Evolutionary conservation across 2,113 vertebrate genomes (phyloP).

Genomic region (Sialia sialis): DNA sequence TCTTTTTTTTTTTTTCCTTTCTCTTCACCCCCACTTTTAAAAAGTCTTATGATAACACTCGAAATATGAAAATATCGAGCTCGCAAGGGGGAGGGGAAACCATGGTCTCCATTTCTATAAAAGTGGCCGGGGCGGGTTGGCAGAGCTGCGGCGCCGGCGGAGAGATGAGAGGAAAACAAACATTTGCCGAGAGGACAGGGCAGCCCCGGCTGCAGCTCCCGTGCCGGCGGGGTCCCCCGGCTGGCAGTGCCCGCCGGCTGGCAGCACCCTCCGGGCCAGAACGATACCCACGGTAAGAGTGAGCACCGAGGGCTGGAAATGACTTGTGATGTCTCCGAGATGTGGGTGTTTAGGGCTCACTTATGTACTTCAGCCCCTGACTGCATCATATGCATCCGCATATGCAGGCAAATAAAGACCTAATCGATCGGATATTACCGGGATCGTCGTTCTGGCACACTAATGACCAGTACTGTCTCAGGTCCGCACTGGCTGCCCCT

Average conservation of each 20-base stretch:
- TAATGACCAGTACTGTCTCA: neutral
- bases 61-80: conserved; percentile 52
- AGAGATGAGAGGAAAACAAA: neutral
- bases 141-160: neutral
- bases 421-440: neutral
- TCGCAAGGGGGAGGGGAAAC: conserved; percentile 9
- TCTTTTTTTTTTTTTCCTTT: neutral
- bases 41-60: conserved; percentile 68
- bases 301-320: neutral
- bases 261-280: neutral
- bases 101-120: conserved; percentile 19
- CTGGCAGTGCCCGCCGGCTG: neutral
- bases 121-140: neutral
- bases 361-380: neutral
- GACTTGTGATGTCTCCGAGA: neutral
- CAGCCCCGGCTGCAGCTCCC: neutral
- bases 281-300: neutral
- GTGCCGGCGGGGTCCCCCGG: neutral
- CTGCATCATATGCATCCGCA: neutral
- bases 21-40: neutral
- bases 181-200: conserved; percentile 6
- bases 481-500: neutral
- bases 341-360: neutral
- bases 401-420: neutral
- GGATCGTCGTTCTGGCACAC: neutral